Evolutionary conservation across 2,888 invertebrate species (phyloP).

Genomic region (Drosophila gaucha): DNA sequence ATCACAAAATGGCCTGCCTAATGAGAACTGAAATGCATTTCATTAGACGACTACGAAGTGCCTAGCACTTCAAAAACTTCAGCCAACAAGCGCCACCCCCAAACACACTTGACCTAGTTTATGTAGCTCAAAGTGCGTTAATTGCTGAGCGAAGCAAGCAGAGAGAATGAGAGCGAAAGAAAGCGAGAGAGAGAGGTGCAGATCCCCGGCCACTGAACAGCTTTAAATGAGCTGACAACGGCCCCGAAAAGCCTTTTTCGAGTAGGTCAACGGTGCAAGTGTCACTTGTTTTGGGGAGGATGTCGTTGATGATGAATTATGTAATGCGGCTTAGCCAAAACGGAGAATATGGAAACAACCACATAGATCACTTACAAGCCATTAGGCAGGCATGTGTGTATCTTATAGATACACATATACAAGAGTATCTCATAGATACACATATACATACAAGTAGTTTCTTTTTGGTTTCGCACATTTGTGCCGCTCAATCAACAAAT

Average conservation of each 20-base stretch:
- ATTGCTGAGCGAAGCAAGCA: slow-evolving; percentile 53
- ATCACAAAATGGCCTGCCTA: slow-evolving; percentile 74
- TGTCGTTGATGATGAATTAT: slow-evolving; percentile 63
- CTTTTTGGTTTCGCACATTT: slow-evolving; percentile 47
- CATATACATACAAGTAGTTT: slow-evolving; percentile 18
- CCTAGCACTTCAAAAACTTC: slow-evolving; percentile 51
- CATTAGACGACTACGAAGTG: slow-evolving; percentile 67
- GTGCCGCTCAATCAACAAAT: slow-evolving; percentile 61
- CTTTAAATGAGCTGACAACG: slow-evolving; percentile 53
- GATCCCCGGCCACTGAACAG: not conserved
- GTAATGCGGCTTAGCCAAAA: slow-evolving; percentile 24
- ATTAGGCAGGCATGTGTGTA: slow-evolving; percentile 46
- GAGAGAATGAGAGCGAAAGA: not conserved
- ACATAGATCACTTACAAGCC: slow-evolving; percentile 70
- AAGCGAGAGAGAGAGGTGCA: not conserved
- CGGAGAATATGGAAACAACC: not conserved
- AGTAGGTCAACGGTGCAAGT: slow-evolving; percentile 6
- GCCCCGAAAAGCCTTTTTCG: slow-evolving; percentile 31
- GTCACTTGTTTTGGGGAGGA: slow-evolving; percentile 34
- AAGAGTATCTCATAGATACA: slow-evolving; percentile 25
- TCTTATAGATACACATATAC: not conserved
- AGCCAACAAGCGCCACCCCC: slow-evolving; percentile 6
- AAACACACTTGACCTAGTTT: slow-evolving; percentile 67
- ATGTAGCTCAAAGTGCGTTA: slow-evolving; percentile 63
- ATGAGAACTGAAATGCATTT: slow-evolving; percentile 76